Evolutionary conservation across 2,888 invertebrate species (phyloP).

Genomic region (Galeopsomyia nigrocyanea): DNA sequence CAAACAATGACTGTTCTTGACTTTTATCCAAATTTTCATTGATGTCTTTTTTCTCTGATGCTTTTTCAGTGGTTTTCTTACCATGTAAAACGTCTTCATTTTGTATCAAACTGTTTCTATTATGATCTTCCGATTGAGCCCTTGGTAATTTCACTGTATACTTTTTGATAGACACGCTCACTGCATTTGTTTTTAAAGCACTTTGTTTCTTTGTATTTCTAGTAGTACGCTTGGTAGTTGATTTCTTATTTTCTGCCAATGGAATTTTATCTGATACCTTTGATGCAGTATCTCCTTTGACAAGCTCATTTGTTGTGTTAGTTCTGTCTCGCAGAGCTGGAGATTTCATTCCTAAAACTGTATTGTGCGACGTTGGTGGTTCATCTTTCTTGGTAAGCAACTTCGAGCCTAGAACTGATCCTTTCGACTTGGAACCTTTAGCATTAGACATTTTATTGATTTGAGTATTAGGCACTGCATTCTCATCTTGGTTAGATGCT

Average conservation of each 20-base stretch:
- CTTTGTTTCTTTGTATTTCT: constrained; percentile 5
- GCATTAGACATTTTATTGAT: neutral
- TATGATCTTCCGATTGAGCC: constrained; percentile 1
- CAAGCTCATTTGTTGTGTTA: constrained; percentile 27
- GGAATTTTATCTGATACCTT: constrained; percentile 1
- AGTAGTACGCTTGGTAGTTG: neutral
- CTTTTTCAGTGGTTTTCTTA: neutral
- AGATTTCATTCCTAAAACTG: constrained; percentile 26
- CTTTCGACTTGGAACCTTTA: constrained; percentile 14
- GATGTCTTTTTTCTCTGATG: neutral
- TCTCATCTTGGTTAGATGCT: constrained; percentile 21
- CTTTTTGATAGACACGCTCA: constrained; percentile 8
- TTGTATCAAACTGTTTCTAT: neutral
- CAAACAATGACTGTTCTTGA: neutral
- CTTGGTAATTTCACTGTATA: neutral
- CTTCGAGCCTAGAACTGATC: constrained; percentile 20
- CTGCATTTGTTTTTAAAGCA: neutral
- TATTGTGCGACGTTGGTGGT: neutral
- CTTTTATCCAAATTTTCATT: neutral
- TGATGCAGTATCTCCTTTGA: neutral
- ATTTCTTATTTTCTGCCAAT: constrained; percentile 3
- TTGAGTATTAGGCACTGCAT: constrained; percentile 16
- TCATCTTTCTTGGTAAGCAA: constrained; percentile 3
- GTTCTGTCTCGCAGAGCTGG: constrained; percentile 44
- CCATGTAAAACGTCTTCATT: neutral